Conservation (phyloP, 2,888 invertebrate species). For the Tachina lurida region DNA sequence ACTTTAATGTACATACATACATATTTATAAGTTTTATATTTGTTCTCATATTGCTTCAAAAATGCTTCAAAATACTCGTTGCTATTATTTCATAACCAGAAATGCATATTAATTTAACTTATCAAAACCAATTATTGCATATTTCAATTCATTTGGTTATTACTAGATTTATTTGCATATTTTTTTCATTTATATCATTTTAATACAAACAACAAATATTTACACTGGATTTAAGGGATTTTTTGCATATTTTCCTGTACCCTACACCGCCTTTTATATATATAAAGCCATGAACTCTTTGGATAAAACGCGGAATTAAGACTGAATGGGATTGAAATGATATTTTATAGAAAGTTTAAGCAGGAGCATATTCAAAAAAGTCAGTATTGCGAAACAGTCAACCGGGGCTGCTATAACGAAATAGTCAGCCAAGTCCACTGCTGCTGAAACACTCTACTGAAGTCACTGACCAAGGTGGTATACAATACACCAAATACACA, state of each 20-base stretch:
- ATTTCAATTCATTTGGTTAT: constrained; percentile 68
- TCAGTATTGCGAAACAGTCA: too few species aligned
- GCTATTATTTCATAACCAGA: constrained; percentile 34
- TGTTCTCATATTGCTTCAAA: constrained; percentile 9
- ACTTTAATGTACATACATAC: constrained; percentile 16
- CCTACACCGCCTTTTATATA: constrained; percentile 15
- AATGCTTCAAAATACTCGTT: constrained; percentile 9
- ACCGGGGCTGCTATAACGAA: too few species aligned
- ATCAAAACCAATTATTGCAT: constrained; percentile 65
- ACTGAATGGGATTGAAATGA: too few species aligned
- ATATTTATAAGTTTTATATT: constrained; percentile 28
- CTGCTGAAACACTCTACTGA: too few species aligned
- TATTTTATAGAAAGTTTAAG: too few species aligned
- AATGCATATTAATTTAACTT: constrained; percentile 65
- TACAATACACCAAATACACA: too few species aligned
- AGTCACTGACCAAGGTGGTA: too few species aligned
- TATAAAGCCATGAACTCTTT: too few species aligned
- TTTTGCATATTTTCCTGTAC: constrained; percentile 54
- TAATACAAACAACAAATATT: constrained; percentile 69
- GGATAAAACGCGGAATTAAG: too few species aligned
- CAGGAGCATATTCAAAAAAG: too few species aligned
- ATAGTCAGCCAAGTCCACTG: too few species aligned
- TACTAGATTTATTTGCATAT: constrained; percentile 51
- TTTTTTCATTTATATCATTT: constrained; percentile 51
- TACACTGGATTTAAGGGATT: constrained; percentile 69